Evolutionary conservation across 2,113 vertebrate genomes (phyloP).

Genomic region (Ageneiosus marmoratus): DNA sequence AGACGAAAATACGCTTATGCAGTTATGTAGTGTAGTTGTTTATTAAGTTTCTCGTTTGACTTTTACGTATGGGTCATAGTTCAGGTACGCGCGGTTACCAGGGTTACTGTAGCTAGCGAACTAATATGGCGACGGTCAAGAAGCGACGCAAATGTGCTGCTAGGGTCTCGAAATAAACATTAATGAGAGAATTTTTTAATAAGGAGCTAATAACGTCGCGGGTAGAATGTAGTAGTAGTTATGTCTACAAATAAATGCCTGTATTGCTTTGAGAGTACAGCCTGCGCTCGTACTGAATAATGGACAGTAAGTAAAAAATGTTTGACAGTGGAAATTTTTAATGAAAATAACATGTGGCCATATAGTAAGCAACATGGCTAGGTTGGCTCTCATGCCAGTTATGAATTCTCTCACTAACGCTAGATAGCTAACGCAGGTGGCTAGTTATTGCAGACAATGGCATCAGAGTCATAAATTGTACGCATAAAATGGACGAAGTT

Average conservation of each 20-base stretch:
- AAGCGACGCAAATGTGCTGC: slow-evolving; percentile 21
- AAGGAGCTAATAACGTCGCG: neutral
- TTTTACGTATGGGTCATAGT: slow-evolving; percentile 66
- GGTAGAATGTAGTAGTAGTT: neutral
- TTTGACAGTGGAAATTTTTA: neutral
- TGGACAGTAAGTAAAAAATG: slow-evolving; percentile 65
- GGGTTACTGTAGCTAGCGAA: slow-evolving; percentile 63
- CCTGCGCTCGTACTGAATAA: slow-evolving; percentile 43
- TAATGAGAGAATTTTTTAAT: neutral
- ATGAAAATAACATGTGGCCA: neutral
- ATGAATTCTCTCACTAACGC: neutral
- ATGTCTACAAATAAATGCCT: slow-evolving; percentile 31
- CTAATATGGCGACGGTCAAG: slow-evolving; percentile 60
- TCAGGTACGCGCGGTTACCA: slow-evolving; percentile 76
- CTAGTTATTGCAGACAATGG: neutral
- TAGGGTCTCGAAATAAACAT: neutral
- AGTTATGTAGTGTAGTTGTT: neutral
- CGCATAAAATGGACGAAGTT: neutral
- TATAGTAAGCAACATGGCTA: neutral
- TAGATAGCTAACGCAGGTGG: neutral
- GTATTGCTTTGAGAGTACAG: slow-evolving; percentile 28
- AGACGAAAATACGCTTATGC: neutral
- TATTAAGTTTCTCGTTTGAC: slow-evolving; percentile 50
- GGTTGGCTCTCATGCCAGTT: neutral
- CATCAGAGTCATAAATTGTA: neutral